Conservation (phyloP, 2,888 invertebrate genomes). For the Urechis unicinctus region DNA sequence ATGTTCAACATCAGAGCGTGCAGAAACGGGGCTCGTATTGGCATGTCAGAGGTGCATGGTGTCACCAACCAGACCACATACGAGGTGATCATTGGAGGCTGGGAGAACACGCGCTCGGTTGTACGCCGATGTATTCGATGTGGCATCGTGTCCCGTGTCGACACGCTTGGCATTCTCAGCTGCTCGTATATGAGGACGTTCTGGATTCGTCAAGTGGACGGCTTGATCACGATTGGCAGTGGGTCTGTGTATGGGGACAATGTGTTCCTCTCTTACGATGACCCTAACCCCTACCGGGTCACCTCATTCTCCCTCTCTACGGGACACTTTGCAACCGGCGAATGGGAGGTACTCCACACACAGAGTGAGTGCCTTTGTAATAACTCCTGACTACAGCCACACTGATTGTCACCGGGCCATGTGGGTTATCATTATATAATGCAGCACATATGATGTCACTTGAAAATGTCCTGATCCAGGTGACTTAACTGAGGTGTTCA, state of each 20-base stretch:
- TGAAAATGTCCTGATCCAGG: too few species aligned
- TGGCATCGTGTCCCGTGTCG: background rate
- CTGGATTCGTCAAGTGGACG: conserved; percentile 9
- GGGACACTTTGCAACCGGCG: background rate
- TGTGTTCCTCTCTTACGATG: background rate
- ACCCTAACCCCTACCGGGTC: background rate
- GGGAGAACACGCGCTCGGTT: conserved; percentile 4
- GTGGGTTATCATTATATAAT: too few species aligned
- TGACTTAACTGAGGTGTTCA: background rate
- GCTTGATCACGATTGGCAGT: background rate
- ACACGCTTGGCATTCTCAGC: conserved; percentile 4
- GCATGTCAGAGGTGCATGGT: background rate
- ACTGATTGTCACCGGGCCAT: too few species aligned
- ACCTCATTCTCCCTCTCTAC: background rate
- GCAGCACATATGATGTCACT: too few species aligned
- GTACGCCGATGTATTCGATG: background rate
- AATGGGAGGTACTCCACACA: background rate
- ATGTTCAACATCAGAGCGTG: conserved; percentile 6
- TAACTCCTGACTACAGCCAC: background rate
- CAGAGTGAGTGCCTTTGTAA: background rate
- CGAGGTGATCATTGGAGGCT: conserved; percentile 10
- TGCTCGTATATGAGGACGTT: background rate
- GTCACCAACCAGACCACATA: conserved; percentile 1
- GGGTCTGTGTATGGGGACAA: conserved; percentile 1
- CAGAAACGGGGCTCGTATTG: conserved; percentile 4